Conservation (phyloP, 92 coral and sea anemone species). For the Porites rus region DNA sequence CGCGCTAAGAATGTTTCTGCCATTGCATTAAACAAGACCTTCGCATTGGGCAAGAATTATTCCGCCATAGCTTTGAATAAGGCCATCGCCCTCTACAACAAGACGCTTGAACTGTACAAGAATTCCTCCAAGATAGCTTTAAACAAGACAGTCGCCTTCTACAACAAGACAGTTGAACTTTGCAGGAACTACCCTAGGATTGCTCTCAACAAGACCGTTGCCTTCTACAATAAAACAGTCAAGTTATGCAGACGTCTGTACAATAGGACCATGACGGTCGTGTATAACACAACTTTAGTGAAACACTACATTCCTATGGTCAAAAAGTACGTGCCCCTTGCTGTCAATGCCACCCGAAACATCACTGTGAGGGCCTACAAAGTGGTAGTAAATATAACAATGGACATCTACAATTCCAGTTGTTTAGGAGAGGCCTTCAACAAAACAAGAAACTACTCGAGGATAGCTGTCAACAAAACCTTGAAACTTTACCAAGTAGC, state of each 20-base stretch:
- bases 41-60: conserved; percentile 39
- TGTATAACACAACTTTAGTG: conserved; percentile 22
- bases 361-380: conserved; percentile 67
- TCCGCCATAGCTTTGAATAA: conserved; percentile 54
- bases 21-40: conserved; percentile 54
- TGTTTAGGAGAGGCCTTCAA: conserved; percentile 55
- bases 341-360: conserved; percentile 47
- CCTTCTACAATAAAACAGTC: neutral
- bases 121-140: conserved; percentile 54
- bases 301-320: conserved; percentile 58
- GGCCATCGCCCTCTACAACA: conserved; percentile 36
- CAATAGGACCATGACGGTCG: conserved; percentile 46
- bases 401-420: conserved; percentile 80
- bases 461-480: conserved; percentile 63
- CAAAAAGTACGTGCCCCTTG: conserved; percentile 59
- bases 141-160: conserved; percentile 62
- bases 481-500: conserved; percentile 51
- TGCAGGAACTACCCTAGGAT: conserved; percentile 48
- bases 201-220: conserved; percentile 54
- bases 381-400: conserved; percentile 49
- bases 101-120: conserved; percentile 43
- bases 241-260: conserved; percentile 58
- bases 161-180: conserved; percentile 50
- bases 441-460: conserved; percentile 63
- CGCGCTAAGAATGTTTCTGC: conserved; percentile 51